Conservation (phyloP, 1,140 invertebrate genomes). For the Diachasmimorpha longicaudata region DNA sequence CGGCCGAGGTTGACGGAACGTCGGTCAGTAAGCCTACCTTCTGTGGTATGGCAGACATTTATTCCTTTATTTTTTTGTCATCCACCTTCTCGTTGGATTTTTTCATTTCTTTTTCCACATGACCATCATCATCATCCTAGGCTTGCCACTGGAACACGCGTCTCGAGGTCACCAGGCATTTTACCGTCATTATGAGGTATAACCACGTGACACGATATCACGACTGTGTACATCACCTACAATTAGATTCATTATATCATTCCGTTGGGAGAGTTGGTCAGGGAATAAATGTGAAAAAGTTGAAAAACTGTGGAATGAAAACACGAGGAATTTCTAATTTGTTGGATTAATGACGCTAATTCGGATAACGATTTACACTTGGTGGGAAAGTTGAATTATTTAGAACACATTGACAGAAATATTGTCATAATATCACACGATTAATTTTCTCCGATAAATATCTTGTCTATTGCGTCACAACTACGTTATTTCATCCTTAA, state of each 20-base stretch:
- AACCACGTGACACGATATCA: constrained; percentile 8
- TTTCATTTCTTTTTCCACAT: not conserved
- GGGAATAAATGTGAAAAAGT: not conserved
- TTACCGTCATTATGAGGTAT: constrained; percentile 6
- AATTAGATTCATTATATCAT: constrained; percentile 24
- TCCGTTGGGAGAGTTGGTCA: constrained; percentile 1
- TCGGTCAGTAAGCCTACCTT: not conserved
- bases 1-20: not conserved
- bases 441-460: too few relatives aligned
- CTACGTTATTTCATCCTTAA: too few relatives aligned
- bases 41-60: not conserved
- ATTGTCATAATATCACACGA: too few relatives aligned
- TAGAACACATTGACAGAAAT: too few relatives aligned
- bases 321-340: not conserved
- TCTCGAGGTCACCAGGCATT: constrained; percentile 20
- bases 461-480: too few relatives aligned
- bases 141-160: constrained; percentile 12
- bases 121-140: constrained; percentile 1
- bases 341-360: not conserved
- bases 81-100: not conserved
- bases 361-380: not conserved
- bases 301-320: not conserved
- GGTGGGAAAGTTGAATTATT: not conserved
- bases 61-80: not conserved
- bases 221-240: constrained; percentile 13